Percentiles rank a stretch among this genome's conserved stretches.
Evolutionary conservation across 2,888 invertebrate species (phyloP).

Genomic region (Alcis repandata): DNA sequence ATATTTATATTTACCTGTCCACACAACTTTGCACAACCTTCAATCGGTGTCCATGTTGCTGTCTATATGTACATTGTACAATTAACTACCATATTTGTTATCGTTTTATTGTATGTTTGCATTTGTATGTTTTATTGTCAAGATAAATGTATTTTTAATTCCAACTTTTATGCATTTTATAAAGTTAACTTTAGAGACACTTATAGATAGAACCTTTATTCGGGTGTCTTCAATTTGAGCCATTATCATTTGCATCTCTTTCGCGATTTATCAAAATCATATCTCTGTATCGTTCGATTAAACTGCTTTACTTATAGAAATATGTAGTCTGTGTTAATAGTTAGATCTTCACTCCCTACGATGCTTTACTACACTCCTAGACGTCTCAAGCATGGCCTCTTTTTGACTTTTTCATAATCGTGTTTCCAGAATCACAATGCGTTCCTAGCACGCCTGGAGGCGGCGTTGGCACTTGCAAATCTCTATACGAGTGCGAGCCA

Average conservation of each 20-base stretch:
- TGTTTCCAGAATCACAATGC: conserved; percentile 58
- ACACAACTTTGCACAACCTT: conserved; percentile 5
- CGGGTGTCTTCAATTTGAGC: too few species aligned
- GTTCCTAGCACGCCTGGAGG: conserved; percentile 70
- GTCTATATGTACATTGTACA: not conserved
- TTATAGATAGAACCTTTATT: not conserved
- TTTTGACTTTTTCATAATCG: not conserved
- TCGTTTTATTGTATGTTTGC: too few species aligned
- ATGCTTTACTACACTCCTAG: too few species aligned
- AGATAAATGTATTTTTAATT: not conserved
- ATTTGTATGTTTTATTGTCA: too few species aligned
- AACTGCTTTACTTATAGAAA: too few species aligned
- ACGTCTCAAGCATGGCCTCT: too few species aligned
- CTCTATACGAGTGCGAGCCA: conserved; percentile 67
- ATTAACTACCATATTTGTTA: not conserved
- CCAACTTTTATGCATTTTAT: not conserved
- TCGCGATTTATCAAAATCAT: too few species aligned
- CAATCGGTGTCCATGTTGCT: not conserved
- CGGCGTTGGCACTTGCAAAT: conserved; percentile 70
- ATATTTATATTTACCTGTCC: not conserved
- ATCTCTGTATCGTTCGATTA: too few species aligned
- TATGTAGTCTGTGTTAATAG: too few species aligned
- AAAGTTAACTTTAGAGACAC: not conserved
- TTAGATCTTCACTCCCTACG: too few species aligned
- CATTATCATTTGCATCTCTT: too few species aligned